Conservation (phyloP, 2,888 invertebrate species). For the Habrosyne pyritoides region DNA sequence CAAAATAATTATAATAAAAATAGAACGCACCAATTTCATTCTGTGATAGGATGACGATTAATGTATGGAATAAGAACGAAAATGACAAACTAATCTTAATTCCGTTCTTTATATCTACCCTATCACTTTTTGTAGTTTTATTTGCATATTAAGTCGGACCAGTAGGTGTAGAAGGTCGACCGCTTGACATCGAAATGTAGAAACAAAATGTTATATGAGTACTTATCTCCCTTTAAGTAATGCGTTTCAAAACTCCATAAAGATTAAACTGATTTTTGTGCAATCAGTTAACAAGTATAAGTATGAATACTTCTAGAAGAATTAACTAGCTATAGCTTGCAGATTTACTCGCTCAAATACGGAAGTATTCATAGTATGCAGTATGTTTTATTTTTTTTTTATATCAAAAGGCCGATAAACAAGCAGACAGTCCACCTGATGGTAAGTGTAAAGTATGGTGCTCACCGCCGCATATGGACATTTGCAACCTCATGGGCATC, state of each 20-base stretch:
- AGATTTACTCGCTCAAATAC: too few relatives aligned
- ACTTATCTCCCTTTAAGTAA: constrained; percentile 21
- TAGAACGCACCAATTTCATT: constrained; percentile 56
- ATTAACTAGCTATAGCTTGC: too few relatives aligned
- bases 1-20: constrained; percentile 11
- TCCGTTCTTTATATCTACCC: constrained; percentile 46
- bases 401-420: too few relatives aligned
- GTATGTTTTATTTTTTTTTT: too few relatives aligned
- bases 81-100: constrained; percentile 39
- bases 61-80: constrained; percentile 29
- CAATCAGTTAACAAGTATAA: too few relatives aligned
- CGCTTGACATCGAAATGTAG: constrained; percentile 33
- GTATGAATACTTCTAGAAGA: too few relatives aligned
- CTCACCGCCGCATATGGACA: too few relatives aligned
- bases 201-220: constrained; percentile 19
- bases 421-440: too few relatives aligned
- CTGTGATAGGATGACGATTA: constrained; percentile 33
- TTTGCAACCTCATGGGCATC: too few relatives aligned
- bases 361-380: too few relatives aligned
- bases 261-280: background rate
- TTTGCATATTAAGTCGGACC: constrained; percentile 21
- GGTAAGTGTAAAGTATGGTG: too few relatives aligned
- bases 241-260: background rate
- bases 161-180: constrained; percentile 54
- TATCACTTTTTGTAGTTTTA: constrained; percentile 15